phyloP scores from a whole-genome alignment of 30 jellyfish, hydroid and myxozoan genomes.

The Pseudorhiza aurosa region DNA sequence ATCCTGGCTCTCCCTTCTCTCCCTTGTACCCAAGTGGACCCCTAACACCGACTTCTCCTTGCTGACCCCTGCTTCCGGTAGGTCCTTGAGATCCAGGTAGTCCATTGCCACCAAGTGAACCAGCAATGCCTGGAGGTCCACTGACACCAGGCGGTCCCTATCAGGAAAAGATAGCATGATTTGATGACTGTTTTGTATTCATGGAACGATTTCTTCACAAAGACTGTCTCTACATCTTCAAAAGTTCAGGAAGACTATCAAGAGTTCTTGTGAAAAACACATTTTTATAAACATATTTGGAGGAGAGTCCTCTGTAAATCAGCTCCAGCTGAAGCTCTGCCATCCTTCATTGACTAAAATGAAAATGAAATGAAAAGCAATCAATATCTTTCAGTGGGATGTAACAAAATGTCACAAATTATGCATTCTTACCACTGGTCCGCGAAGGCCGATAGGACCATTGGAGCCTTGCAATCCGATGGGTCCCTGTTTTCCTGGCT shows the following conservation, averaged over 20 bases:
- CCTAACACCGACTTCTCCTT: constrained; percentile 25
- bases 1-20: background rate
- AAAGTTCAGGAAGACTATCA: no score
- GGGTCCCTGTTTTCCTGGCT: constrained; percentile 34
- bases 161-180: background rate
- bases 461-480: constrained; percentile 36
- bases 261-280: no score
- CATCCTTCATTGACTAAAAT: no score
- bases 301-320: no score
- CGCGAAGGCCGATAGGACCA: constrained; percentile 52
- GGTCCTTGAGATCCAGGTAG: constrained; percentile 20
- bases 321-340: no score
- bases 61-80: constrained; percentile 26
- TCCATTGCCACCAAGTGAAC: constrained; percentile 28
- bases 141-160: constrained; percentile 17
- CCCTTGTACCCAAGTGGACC: constrained; percentile 31
- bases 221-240: no score
- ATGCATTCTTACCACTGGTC: constrained; percentile 12
- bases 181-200: no score
- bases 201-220: no score
- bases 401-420: background rate
- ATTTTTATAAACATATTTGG: no score
- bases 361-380: no score
- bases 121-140: constrained; percentile 36
- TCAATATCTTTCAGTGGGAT: no score